Conservation (phyloP, 2,113 vertebrate species). For the Chaetorhynchus papuensis region DNA sequence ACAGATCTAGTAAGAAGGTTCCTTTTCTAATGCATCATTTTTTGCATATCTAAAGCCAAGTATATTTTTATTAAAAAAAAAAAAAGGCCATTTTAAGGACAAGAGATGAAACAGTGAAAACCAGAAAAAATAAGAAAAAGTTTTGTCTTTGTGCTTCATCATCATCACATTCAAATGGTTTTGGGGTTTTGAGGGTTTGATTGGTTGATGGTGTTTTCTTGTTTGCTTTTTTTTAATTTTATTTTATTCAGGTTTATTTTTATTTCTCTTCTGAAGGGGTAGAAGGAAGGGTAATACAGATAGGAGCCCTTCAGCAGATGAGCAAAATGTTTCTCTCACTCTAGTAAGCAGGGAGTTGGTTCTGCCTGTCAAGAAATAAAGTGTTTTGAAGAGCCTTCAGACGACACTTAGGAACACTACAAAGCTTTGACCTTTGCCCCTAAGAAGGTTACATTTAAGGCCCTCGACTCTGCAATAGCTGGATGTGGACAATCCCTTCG, state of each 20-base stretch:
- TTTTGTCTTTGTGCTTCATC: neutral
- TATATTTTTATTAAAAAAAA: neutral
- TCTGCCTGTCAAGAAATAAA: neutral
- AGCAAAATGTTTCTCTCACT: neutral
- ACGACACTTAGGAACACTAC: neutral
- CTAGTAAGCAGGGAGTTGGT: neutral
- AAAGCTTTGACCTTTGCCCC: slow-evolving; percentile 12
- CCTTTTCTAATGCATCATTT: neutral
- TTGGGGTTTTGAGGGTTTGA: neutral
- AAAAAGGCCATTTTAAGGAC: neutral
- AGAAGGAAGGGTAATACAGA: neutral
- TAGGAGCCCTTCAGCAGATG: neutral
- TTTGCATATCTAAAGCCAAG: neutral
- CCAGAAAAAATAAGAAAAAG: neutral
- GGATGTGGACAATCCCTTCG: neutral
- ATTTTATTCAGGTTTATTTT: neutral
- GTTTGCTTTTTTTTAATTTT: neutral
- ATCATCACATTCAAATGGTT: neutral
- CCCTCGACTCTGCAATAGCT: neutral
- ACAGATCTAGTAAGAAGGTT: neutral
- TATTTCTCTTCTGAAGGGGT: neutral
- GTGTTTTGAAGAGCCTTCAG: neutral
- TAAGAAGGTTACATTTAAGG: neutral
- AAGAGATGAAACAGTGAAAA: neutral
- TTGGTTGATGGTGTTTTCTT: neutral